Base-by-base conservation (phyloP, 2,797 vertebrate genomes). In the Micropoecilia bifurca region DNA sequence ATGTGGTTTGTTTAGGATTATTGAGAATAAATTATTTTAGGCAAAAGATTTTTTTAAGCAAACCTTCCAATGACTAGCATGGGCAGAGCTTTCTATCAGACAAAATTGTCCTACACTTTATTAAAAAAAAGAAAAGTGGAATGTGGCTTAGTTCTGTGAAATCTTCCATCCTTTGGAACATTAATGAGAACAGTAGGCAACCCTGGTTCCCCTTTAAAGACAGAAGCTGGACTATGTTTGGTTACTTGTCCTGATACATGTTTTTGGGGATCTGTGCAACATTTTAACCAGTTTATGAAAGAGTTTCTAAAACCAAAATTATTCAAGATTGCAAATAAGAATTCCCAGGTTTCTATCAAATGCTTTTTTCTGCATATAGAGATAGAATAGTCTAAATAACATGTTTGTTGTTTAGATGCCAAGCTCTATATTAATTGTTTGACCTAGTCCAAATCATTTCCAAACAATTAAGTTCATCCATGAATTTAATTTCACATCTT, bases 401-500 rank as follows among this genome's bases (percentile, higher is more conserved):
- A 18, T 4, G 28, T 63, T 41, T 68, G 63, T 41, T 41, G 33
- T 50, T 48, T 18, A 6, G 2, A 2, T 20, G 39, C 1, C 33
- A 66, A 28, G 33, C 22, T 33, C n/a, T 14, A 20, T 9, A 16
- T 57, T 18, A 25, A 48, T 22, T n/a, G 25, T 8, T 80, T 36
- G 68, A 28, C 28, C 22, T 5, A 71, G n/a, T 48, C 22, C 22
- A 28, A 71, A 48, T 75, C 1, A 75, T 36, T 71, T 53, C 13
- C 13, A 48, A 33, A 48, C 39, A n/a, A 71, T 10, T 68, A 74
- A 33, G 72, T 33, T 69, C 78, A 30, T 73, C 1, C 12, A 6
- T 36, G 9, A 76, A 43, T 16, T 36, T 47, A 46, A 80, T 71
- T 50, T 72, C 14, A 46, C 12, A 76, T 80, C 41, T 75, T 76